These are phyloP conservation scores for Drosophila colorata DNA, from an alignment of 2,888 invertebrate genomes.

Conservation along the genomic window DNA sequence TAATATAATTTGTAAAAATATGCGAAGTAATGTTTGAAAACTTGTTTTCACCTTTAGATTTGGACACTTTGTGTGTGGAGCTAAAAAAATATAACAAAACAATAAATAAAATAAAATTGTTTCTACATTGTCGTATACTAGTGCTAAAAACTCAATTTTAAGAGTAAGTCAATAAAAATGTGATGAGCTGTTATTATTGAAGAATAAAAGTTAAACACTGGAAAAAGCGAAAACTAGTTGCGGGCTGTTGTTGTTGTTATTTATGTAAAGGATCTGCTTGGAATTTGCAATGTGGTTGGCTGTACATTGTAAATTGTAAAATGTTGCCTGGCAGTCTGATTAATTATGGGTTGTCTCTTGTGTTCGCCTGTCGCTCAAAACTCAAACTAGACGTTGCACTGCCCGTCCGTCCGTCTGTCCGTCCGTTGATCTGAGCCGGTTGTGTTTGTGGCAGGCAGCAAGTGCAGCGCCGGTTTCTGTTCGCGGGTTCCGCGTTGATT, in stretches of 20 bases:
- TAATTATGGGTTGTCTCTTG: slow-evolving; percentile 77
- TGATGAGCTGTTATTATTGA: background rate
- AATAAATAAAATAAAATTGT: background rate
- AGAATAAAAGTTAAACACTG: background rate
- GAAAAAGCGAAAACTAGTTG: slow-evolving; percentile 21
- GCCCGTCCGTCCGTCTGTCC: slow-evolving; percentile 7
- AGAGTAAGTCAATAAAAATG: slow-evolving; percentile 11
- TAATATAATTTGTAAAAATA: slow-evolving; percentile 82
- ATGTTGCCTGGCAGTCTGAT: slow-evolving; percentile 57
- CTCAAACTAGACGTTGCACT: slow-evolving; percentile 69
- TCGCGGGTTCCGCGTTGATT: slow-evolving; percentile 71
- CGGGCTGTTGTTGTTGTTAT: slow-evolving; percentile 17
- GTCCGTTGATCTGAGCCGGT: slow-evolving; percentile 52
- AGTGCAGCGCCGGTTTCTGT: slow-evolving; percentile 56
- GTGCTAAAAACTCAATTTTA: slow-evolving; percentile 8
- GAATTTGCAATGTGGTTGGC: slow-evolving; percentile 54
- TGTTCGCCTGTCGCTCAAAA: slow-evolving; percentile 71
- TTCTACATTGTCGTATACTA: slow-evolving; percentile 8
- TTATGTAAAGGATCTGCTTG: slow-evolving; percentile 59
- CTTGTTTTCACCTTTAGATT: slow-evolving; percentile 62
- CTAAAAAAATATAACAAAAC: background rate
- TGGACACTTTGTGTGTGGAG: slow-evolving; percentile 13
- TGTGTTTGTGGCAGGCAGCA: slow-evolving; percentile 48
- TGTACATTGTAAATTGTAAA: slow-evolving; percentile 52
- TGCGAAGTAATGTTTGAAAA: slow-evolving; percentile 78